These are phyloP conservation scores for Acanthosoma haemorrhoidale DNA, from an alignment of 2,888 invertebrate genomes.

Conservation along the genomic window DNA sequence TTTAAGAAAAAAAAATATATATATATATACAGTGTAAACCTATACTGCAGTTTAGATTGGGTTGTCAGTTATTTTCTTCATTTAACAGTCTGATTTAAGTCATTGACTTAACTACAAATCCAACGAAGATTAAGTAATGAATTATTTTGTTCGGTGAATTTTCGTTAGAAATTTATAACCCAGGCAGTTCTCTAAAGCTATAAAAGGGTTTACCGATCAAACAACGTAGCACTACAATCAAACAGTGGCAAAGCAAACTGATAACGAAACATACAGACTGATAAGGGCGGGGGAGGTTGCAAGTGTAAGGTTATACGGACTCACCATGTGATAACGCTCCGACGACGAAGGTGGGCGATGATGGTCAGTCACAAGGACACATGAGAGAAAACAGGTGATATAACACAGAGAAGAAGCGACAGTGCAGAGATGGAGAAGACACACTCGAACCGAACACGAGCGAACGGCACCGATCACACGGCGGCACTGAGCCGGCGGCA, in stretches of 20 bases:
- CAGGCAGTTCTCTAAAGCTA: too few species aligned
- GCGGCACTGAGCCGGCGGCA: neutral
- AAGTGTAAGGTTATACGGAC: neutral
- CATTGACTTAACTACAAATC: too few species aligned
- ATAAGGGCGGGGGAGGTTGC: conserved; percentile 11
- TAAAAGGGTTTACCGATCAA: too few species aligned
- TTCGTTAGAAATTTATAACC: too few species aligned
- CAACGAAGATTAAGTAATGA: too few species aligned
- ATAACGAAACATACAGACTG: neutral
- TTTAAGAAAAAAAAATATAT: too few species aligned
- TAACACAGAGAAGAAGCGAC: neutral
- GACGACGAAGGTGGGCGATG: neutral
- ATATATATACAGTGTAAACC: too few species aligned
- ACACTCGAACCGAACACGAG: neutral
- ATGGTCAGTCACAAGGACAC: neutral
- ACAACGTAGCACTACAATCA: too few species aligned
- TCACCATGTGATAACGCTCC: conserved; percentile 4
- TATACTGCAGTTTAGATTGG: too few species aligned
- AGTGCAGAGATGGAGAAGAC: neutral
- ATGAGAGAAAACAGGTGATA: neutral
- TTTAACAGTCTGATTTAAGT: too few species aligned
- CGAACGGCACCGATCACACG: neutral
- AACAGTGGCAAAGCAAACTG: neutral
- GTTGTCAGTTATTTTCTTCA: too few species aligned
- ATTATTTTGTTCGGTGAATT: too few species aligned